Percentiles rank a stretch among this genome's conserved stretches.
phyloP scores from a whole-genome alignment of 37 sponge, comb jelly and placozoan species.

The Beroe forskalii region DNA sequence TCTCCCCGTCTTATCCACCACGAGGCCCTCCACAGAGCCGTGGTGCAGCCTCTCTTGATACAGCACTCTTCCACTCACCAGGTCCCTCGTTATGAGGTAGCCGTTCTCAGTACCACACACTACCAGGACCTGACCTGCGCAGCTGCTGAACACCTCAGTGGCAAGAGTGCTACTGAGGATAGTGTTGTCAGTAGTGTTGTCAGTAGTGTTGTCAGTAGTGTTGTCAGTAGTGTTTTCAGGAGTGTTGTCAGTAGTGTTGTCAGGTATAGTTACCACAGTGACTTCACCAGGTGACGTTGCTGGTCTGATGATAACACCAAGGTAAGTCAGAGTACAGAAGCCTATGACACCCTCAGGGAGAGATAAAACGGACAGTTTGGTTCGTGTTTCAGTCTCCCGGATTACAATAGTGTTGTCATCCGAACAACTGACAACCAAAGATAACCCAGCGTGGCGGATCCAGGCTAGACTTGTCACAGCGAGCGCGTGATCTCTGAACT shows the following conservation, averaged over 20 bases:
- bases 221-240: background rate
- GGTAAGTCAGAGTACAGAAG: slow-evolving; percentile 26
- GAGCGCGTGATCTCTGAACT: slow-evolving; percentile 48
- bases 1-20: background rate
- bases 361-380: background rate
- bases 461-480: slow-evolving; percentile 45
- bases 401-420: slow-evolving; percentile 59
- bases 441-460: background rate
- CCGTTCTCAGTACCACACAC: slow-evolving; percentile 35
- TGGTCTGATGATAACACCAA: background rate
- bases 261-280: background rate
- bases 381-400: background rate
- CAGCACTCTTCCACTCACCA: slow-evolving; percentile 19
- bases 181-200: background rate
- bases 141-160: background rate
- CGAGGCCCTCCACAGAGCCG: slow-evolving; percentile 36
- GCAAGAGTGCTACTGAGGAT: background rate
- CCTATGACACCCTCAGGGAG: slow-evolving; percentile 1
- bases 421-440: slow-evolving; percentile 23
- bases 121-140: background rate
- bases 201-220: background rate
- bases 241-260: background rate
- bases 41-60: slow-evolving; percentile 36
- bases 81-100: background rate
- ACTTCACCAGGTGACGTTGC: background rate